Conservation (phyloP, 2,888 invertebrate genomes). For the Protophormia terraenovae region DNA sequence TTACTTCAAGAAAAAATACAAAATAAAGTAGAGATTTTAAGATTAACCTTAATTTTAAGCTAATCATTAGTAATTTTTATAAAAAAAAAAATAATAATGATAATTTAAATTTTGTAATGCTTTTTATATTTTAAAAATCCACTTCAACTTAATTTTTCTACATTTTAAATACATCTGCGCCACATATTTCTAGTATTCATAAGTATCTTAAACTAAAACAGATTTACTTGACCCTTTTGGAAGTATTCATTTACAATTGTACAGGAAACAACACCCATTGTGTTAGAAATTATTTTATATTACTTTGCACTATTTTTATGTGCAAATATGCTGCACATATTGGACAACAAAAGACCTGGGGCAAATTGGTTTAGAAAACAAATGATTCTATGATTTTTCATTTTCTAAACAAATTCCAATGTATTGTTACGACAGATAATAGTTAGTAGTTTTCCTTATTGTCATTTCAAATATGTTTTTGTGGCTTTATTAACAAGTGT, state of each 20-base stretch:
- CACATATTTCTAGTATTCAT: neutral
- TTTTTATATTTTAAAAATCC: neutral
- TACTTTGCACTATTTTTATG: constrained; percentile 15
- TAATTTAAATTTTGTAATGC: neutral
- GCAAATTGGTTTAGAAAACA: neutral
- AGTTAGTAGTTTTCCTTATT: neutral
- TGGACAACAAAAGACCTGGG: constrained; percentile 7
- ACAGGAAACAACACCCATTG: constrained; percentile 45
- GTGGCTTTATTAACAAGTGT: constrained; percentile 17
- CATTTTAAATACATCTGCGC: neutral
- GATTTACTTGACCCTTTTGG: constrained; percentile 50
- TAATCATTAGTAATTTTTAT: neutral
- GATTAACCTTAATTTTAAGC: constrained; percentile 11
- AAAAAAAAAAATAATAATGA: no score
- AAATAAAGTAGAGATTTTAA: neutral
- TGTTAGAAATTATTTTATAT: constrained; percentile 44
- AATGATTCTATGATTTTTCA: neutral
- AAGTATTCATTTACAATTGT: neutral
- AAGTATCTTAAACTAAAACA: neutral
- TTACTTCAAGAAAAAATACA: neutral
- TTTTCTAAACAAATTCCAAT: constrained; percentile 14
- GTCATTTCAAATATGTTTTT: neutral
- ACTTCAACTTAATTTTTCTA: constrained; percentile 31
- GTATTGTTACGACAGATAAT: constrained; percentile 19
- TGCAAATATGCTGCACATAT: constrained; percentile 21